A percentile compares a stretch with the other conserved stretches of the same genome.
Evolutionary conservation across 2,113 vertebrate species (phyloP).

Genomic region (Alces alces): DNA sequence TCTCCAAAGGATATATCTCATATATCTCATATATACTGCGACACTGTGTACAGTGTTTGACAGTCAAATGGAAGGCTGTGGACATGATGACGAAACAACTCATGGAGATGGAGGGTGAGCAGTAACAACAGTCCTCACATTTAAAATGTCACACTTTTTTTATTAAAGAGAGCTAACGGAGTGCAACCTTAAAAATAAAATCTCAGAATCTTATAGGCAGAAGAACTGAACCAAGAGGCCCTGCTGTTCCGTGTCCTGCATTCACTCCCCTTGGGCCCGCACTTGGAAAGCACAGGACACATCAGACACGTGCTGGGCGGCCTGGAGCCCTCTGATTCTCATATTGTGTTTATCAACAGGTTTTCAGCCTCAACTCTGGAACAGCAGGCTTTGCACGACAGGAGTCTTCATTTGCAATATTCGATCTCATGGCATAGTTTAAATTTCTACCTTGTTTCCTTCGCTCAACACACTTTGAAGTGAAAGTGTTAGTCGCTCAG

Average conservation of each 20-base stretch:
- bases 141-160: neutral
- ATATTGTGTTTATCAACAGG: neutral
- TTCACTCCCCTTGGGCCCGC: fast-evolving
- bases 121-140: neutral
- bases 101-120: neutral
- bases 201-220: neutral
- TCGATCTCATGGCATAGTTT: neutral
- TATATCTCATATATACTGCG: too few species aligned
- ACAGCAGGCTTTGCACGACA: neutral
- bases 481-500: neutral
- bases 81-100: neutral
- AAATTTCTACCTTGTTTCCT: neutral
- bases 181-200: neutral
- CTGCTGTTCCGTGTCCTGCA: fast-evolving
- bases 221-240: neutral
- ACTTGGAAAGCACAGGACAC: fast-evolving
- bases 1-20: neutral
- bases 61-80: neutral
- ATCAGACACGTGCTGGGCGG: neutral
- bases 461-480: neutral
- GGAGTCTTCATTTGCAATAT: neutral
- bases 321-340: neutral
- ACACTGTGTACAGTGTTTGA: neutral
- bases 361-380: neutral
- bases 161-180: neutral